Evolutionary conservation across 1,140 invertebrate species (phyloP).

Genomic region (Polypedilum pembai): DNA sequence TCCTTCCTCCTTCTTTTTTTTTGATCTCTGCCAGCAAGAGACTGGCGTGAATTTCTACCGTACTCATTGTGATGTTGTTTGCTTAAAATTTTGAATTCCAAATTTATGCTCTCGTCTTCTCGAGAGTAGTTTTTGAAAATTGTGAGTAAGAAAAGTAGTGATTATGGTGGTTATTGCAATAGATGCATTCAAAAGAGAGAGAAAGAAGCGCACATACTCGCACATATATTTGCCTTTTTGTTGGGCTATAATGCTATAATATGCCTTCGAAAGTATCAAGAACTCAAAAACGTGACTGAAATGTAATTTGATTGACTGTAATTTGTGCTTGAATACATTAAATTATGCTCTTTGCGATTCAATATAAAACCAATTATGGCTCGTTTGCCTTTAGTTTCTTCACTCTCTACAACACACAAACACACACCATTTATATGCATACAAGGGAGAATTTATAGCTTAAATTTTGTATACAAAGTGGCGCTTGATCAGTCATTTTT

Average conservation of each 20-base stretch:
- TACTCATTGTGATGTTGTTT: background rate
- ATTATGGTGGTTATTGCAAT: background rate
- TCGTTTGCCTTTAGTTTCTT: constrained; percentile 9
- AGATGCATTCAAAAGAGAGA: background rate
- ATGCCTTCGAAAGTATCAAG: background rate
- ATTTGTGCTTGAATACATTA: constrained; percentile 25
- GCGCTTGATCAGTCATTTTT: too few species aligned
- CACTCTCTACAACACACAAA: background rate
- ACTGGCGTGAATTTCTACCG: background rate
- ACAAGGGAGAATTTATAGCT: too few species aligned
- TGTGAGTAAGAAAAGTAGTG: constrained; percentile 16
- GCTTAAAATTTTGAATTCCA: background rate
- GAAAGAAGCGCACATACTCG: background rate
- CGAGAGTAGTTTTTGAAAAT: background rate
- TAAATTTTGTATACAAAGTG: too few species aligned
- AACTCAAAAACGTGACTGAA: constrained; percentile 23
- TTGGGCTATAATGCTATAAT: background rate
- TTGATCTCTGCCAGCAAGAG: background rate
- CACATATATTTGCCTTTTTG: background rate
- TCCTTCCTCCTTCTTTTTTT: too few species aligned
- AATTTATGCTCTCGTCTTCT: too few species aligned
- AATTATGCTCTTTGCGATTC: constrained; percentile 27
- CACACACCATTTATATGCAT: background rate
- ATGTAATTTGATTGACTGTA: constrained; percentile 28
- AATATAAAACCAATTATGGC: constrained; percentile 28